A percentile compares a stretch with the other conserved stretches of the same genome.
These are phyloP conservation scores for Cassiopea xamachana DNA, from an alignment of 30 jellyfish, hydroid and myxozoan species.

Conservation along the genomic window DNA sequence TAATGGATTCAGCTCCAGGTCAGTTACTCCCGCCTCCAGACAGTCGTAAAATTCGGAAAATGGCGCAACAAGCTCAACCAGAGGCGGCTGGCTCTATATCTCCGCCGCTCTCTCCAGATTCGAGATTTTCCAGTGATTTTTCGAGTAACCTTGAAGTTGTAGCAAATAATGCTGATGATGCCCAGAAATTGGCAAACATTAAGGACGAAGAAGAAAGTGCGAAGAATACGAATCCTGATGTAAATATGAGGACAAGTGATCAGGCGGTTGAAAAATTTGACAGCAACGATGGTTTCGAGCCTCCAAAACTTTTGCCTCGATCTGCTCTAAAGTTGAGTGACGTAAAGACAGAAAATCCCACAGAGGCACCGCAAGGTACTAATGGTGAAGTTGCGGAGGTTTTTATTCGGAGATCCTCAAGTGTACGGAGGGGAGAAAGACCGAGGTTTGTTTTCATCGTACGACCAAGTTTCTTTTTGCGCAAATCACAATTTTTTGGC, in stretches of 20 bases:
- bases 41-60: slow-evolving; percentile 55
- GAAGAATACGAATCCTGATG: slow-evolving; percentile 6
- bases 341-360: neutral
- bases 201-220: slow-evolving; percentile 15
- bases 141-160: neutral
- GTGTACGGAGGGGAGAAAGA: slow-evolving; percentile 62
- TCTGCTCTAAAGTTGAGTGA: neutral
- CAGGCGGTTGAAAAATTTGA: neutral
- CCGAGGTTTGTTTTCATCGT: slow-evolving; percentile 36
- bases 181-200: slow-evolving; percentile 4
- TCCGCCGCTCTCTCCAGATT: slow-evolving; percentile 65
- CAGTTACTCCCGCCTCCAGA: slow-evolving; percentile 98
- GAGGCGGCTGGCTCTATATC: slow-evolving; percentile 32
- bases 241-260: neutral
- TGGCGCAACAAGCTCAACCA: slow-evolving; percentile 64
- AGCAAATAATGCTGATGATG: slow-evolving; percentile 8
- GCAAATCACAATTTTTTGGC: too few relatives aligned
- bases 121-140: slow-evolving; percentile 38
- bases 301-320: slow-evolving; percentile 54
- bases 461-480: neutral
- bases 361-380: neutral
- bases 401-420: slow-evolving; percentile 44
- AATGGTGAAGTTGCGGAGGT: neutral
- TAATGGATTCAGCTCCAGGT: slow-evolving; percentile 96
- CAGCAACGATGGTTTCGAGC: slow-evolving; percentile 47